Evolutionary conservation across 2,113 vertebrate species (phyloP).

Genomic region (Podiceps cristatus): DNA sequence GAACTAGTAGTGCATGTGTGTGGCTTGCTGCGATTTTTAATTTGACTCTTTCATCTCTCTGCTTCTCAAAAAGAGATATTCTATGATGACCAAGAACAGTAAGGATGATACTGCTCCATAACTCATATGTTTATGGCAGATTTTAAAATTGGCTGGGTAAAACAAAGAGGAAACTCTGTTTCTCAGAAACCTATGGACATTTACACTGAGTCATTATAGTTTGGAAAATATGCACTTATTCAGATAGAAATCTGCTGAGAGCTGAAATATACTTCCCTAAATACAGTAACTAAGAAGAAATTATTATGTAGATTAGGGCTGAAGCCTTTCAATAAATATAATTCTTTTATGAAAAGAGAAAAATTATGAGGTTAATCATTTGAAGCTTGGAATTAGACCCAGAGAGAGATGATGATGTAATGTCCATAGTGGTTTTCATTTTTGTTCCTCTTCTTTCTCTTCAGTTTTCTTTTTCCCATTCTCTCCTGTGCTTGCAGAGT

Average conservation of each 20-base stretch:
- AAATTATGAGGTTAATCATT: not conserved
- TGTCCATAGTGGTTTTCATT: not conserved
- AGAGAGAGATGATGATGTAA: not conserved
- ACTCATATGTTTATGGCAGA: not conserved
- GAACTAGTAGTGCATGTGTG: not conserved
- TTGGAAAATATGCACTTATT: not conserved
- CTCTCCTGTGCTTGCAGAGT: not conserved
- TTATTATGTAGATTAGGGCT: not conserved
- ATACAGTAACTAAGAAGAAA: not conserved
- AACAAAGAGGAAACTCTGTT: not conserved
- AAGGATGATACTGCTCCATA: not conserved
- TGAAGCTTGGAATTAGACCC: not conserved
- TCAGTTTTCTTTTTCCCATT: not conserved
- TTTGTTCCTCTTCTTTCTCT: not conserved
- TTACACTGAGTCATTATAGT: not conserved
- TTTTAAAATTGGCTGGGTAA: not conserved
- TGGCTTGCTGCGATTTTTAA: not conserved
- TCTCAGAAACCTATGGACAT: not conserved
- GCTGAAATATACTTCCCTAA: not conserved
- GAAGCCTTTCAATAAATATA: not conserved
- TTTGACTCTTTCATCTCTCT: not conserved
- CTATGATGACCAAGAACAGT: not conserved
- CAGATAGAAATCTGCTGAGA: not conserved
- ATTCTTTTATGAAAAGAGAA: not conserved
- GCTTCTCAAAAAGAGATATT: not conserved